Evolutionary conservation across 2,797 vertebrate species (phyloP).

Genomic region (Parauchenoglanis ngamensis): DNA sequence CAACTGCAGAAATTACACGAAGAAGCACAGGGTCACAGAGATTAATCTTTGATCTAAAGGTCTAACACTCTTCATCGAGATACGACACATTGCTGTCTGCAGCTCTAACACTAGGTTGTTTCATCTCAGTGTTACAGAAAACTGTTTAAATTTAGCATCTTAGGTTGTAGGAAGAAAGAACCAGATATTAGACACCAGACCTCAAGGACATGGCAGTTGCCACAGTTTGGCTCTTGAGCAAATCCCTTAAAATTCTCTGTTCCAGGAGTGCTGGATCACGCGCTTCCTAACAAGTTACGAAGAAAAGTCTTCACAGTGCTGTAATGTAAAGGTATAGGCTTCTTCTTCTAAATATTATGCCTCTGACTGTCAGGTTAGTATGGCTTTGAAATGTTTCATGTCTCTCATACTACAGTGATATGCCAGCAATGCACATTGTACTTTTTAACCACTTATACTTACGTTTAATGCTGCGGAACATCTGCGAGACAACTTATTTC

Average conservation of each 20-base stretch:
- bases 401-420: too few species aligned
- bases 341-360: background rate
- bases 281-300: too few species aligned
- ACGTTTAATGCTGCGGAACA: background rate
- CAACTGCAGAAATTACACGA: background rate
- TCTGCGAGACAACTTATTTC: background rate
- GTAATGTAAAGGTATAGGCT: too few species aligned
- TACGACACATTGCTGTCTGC: slow-evolving; percentile 1
- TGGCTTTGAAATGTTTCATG: background rate
- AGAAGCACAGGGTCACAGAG: background rate
- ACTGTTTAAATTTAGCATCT: background rate
- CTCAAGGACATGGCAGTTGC: background rate
- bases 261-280: too few species aligned
- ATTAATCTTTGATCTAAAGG: background rate
- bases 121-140: background rate
- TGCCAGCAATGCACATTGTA: background rate
- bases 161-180: background rate
- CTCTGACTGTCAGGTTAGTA: background rate
- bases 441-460: background rate
- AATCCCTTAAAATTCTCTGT: too few species aligned
- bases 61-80: background rate
- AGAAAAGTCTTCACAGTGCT: too few species aligned
- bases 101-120: background rate
- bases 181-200: background rate
- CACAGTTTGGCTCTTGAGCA: too few species aligned